Conservation (phyloP, 2,113 vertebrate genomes). For the Irena cyanogastra region DNA sequence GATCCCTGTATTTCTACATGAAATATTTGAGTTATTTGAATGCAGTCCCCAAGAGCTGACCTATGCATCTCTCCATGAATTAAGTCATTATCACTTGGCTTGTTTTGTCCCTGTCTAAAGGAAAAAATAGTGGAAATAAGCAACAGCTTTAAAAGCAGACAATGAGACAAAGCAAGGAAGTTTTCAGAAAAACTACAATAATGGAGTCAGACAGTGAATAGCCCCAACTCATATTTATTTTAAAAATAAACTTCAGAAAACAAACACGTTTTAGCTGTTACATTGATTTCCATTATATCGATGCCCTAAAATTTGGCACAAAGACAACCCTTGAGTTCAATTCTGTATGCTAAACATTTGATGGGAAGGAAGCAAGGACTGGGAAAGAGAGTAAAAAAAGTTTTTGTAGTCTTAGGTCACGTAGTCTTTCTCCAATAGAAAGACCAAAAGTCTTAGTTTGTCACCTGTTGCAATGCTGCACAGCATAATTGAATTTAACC, state of each 20-base stretch:
- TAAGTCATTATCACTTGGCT: neutral
- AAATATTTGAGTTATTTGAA: neutral
- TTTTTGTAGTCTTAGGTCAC: neutral
- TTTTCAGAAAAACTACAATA: neutral
- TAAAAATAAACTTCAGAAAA: neutral
- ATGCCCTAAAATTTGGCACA: neutral
- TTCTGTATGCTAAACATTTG: neutral
- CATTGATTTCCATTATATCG: neutral
- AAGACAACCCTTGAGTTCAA: neutral
- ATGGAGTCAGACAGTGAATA: neutral
- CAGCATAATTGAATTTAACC: neutral
- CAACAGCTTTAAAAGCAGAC: neutral
- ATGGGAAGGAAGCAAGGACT: neutral
- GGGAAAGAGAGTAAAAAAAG: neutral
- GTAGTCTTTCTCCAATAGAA: neutral
- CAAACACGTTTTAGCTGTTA: neutral
- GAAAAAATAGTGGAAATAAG: neutral
- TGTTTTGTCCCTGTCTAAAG: neutral
- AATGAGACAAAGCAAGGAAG: neutral
- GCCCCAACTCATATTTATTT: neutral
- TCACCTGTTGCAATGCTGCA: neutral
- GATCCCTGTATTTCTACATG: neutral
- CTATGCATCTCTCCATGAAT: neutral
- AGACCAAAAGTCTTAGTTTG: neutral
- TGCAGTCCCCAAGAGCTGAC: neutral